phyloP scores from a whole-genome alignment of 2,888 invertebrate species.

The Stegophylla sp. region DNA sequence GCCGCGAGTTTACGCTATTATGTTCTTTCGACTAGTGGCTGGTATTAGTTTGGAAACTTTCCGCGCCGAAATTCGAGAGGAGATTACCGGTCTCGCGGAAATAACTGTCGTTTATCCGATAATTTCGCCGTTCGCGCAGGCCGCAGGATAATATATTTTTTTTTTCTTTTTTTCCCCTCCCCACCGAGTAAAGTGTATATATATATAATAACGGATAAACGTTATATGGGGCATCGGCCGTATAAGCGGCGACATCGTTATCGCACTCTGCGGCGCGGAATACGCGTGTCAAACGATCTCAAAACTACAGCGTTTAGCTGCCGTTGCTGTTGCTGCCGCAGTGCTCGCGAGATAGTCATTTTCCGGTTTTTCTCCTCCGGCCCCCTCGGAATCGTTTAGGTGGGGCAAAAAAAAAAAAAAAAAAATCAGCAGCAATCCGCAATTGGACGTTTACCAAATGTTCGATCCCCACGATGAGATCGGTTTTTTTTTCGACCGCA shows the following conservation, averaged over 20 bases:
- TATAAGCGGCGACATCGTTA: conserved; percentile 10
- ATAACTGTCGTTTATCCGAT: conserved; percentile 50
- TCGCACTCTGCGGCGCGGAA: background rate
- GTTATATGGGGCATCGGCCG: background rate
- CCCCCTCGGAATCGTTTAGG: background rate
- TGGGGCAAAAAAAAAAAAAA: too few species aligned
- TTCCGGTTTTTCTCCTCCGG: background rate
- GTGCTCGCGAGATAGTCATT: too few species aligned
- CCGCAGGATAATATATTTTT: background rate
- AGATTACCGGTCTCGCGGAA: conserved; percentile 24
- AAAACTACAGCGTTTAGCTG: conserved; percentile 2
- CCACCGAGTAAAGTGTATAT: too few species aligned
- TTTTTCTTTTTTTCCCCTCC: background rate
- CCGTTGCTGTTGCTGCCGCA: background rate
- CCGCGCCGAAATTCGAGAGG: conserved; percentile 24
- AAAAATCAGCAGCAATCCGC: background rate
- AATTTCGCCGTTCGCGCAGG: conserved; percentile 1
- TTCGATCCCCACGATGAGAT: conserved; percentile 33
- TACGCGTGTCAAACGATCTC: conserved; percentile 42
- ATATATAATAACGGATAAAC: background rate
- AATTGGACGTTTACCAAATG: conserved; percentile 50
- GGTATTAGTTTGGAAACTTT: conserved; percentile 43
- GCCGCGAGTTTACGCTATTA: conserved; percentile 26
- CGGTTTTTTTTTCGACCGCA: conserved; percentile 33
- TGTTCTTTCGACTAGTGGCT: conserved; percentile 23